Evolutionary conservation across 2,113 vertebrate species (phyloP), one percentile per base, ranked within the genome.

Genomic region (Cyanoderma ruficeps): DNA sequence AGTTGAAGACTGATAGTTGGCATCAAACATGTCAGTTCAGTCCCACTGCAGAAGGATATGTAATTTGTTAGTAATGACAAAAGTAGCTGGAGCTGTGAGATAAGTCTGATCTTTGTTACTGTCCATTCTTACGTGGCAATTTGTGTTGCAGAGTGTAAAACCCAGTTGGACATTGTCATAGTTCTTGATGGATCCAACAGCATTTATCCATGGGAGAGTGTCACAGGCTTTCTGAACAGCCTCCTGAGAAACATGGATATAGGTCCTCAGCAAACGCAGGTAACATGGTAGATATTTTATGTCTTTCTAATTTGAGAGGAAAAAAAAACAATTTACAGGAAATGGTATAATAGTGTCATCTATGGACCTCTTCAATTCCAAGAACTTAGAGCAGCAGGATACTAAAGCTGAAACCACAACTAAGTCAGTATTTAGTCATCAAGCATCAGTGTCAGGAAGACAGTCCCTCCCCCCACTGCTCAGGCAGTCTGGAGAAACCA

Each of bases 101-200:
- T 80, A 10, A 33, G 47, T 84, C 49, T 83, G 21, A 57, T 30
- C 11, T 14, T 31, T 64, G 8, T 80, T 78, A 33, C 15, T 67
- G 46, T 85, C 31, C 52, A 69, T 75, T 76, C 52, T 94, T 53
- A 65, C 1, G 6, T 80, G 39, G 13, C 20, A 52, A 85, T 89
- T 94, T 93, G 33, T 97, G 17, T 98, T 98, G 21, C 97, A 99
- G 99, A 98, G 15, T 99, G 99, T 94, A 96, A 96, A 37, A 98
- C 98, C 55, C 98, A 98, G 57, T 69, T 99, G 97, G 99, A 99
- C 70, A 99, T 99, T 1, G 98, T 99, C 83, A 98, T 99, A 10
- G 99, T 99, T 37, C 98, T 99, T 17, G 99, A 99, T 81, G 99
- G 99, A 13, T 99, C 99, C 30, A 99, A 99, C 97, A 99, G 99